Evolutionary conservation across 2,113 vertebrate genomes (phyloP), one percentile per base, ranked within the genome.

Genomic region (Oxyruncus cristatus): DNA sequence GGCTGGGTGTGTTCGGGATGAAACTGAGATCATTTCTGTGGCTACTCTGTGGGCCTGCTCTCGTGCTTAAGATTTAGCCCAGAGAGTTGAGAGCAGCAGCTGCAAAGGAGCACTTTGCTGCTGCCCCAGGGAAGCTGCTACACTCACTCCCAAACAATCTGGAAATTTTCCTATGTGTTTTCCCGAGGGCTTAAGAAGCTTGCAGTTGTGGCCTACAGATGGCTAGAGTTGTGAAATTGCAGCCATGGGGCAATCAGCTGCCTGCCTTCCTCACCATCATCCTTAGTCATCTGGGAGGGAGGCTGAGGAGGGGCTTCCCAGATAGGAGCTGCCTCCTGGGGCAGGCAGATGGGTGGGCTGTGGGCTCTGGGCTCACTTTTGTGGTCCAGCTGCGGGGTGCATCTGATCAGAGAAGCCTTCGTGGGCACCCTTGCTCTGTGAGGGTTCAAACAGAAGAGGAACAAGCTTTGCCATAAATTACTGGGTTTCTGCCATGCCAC

Each of bases 151-250:
- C 77, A 35, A 86, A 71, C 77, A 75, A 87, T 82, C 78, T 95
- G 81, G 77, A 82, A 91, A 76, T 53, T 44, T 71, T 91, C 83
- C 52, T 70, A 1, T 26, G 33, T 86, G 61, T 97, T 95, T 95
- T 93, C 87, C 91, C 30, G 77, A 78, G 87, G 87, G 84, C 53
- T 95, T 92, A 71, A 59, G 73, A 68, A 91, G 76, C 66, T 90
- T 8, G 2, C 33, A 18, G 50, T 63, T 68, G 28, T 18, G n/a
- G 41, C 74, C 44, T 39, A 8, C 68, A 53, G 91, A 63, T 32
- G 5, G 72, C 77, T 94, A 0, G 8, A 2, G 2, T 85, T 95
- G 84, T 95, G 95, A 87, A 97, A 95, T 49, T 18, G 61, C 41
- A 71, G 70, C 70, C 35, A 3, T 9, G 56, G 80, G 84, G 80